A percentile compares a stretch with the other conserved stretches of the same genome.
Evolutionary conservation across 2,888 invertebrate species (phyloP).

Genomic region (Trachelus stipa): DNA sequence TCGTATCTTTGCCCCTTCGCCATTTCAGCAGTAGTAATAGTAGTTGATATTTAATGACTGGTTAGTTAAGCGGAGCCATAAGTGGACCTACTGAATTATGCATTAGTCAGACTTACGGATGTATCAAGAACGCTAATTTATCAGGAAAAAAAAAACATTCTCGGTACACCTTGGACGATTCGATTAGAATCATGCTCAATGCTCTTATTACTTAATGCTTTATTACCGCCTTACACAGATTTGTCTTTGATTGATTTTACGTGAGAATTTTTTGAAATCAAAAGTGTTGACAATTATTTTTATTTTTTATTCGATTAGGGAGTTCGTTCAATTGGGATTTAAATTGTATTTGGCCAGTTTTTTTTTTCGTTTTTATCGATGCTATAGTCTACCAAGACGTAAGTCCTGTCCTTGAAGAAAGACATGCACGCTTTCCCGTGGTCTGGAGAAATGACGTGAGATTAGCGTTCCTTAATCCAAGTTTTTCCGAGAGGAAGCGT

Average conservation of each 20-base stretch:
- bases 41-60: conserved; percentile 13
- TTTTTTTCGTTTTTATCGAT: background rate
- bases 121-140: background rate
- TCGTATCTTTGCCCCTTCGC: conserved; percentile 20
- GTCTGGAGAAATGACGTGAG: background rate
- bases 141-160: background rate
- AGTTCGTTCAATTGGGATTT: background rate
- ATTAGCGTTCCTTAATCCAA: background rate
- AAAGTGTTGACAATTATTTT: background rate
- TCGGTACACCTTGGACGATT: background rate
- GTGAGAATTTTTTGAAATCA: conserved; percentile 22
- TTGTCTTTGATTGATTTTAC: background rate
- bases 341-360: background rate
- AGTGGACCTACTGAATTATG: conserved; percentile 53
- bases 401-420: background rate
- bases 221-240: background rate
- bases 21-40: background rate
- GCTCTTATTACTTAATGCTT: background rate
- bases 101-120: conserved; percentile 42
- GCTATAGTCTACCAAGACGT: background rate
- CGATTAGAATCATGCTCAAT: background rate
- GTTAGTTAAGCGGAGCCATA: background rate
- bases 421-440: background rate
- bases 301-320: background rate
- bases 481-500: background rate